Base-by-base conservation (phyloP, 2,797 vertebrate species). In the Distichodus sexfasciatus region DNA sequence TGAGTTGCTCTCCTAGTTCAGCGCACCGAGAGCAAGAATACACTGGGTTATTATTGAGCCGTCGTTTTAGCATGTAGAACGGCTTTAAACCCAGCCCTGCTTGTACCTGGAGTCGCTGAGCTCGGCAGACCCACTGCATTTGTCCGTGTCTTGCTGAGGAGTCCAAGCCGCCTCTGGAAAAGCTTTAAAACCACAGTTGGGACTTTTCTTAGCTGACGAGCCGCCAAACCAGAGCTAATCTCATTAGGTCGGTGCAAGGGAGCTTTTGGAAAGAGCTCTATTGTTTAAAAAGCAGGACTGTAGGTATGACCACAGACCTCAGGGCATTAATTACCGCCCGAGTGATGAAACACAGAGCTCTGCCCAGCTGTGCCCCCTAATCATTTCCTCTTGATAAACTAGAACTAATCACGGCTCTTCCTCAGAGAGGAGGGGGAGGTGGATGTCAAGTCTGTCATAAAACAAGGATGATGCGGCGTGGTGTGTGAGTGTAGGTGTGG, bases 301-400 rank as follows among this genome's bases (percentile, higher is more conserved):
- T 54, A 36, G 35, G 60, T 72, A 53, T 71, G 66, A 70, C 65
- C 66, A 23, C 44, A 17, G 68, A 70, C 68, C 48, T 67, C 55
- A 6, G 71, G 71, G 63, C 40, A 73, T 55, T 67, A 61, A 73
- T 73, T 73, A 73, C 63, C n/a, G 35, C 26, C 43, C 26, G 53
- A 29, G 59, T 65, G 71, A 61, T 78, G 67, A 33, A 68, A 70
- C 70, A 58, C 59, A 74, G n/a, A n/a, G 40, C 67, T 68, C 35
- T 33, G 46, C 55, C 53, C 73, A 84, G 77, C 78, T 77, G 79
- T 60, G 51, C 65, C 71, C 76, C 77, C 69, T 73, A 62, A 74
- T 82, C 72, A 81, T 82, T 84, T 78, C 62, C 75, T 76, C 67
- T 79, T 71, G 74, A 73, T 85, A 79, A 77, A 82, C 71, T 75